Evolutionary conservation across 2,888 invertebrate genomes (phyloP), one percentile per base, ranked within the genome.

Genomic region (Lasioglossum oenotherae): DNA sequence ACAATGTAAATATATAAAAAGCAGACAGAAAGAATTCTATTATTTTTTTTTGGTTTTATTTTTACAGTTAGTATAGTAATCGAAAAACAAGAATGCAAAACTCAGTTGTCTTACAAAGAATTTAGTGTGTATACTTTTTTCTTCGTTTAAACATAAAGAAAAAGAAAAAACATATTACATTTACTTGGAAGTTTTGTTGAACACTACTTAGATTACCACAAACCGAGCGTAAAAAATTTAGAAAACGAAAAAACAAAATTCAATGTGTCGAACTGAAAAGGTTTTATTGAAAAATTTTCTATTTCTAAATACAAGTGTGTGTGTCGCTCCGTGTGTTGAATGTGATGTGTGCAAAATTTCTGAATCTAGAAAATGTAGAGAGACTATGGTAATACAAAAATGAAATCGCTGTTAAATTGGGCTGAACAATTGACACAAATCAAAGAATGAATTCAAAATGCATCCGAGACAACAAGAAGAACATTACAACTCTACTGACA

Each of bases 221-320:
- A 87, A 92, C 92, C 93, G 94, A 94, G 94, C 94, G 94, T 93
- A 94, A 94, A 44, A 94, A 92, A 83, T 90, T 84, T 82, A 91
- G 89, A 91, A 93, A 93, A 93, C 92, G 91, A 92, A 92, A 92
- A 94, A 94, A 94, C 92, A 94, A 92, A 94, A 94, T 92, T 93
- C 93, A 94, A 94, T 88, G 93, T 93, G 92, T 94, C 91, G 92
- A 94, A 94, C 93, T 94, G 93, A 94, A 94, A 94, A 94, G 93
- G 92, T 94, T 94, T 94, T 94, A 94, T 94, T 94, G 92, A 93
- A 94, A 93, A 93, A 92, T 91, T 91, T 92, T 93, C 92, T 94
- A 93, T 94, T 91, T 92, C 92, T 94, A 94, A 93, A 93, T 94
- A 94, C 94, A 94, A 90, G 92, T 93, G 92, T 93, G 92, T 92